Evolutionary conservation across 1,140 invertebrate species (phyloP).

Genomic region (Grapholita molesta): DNA sequence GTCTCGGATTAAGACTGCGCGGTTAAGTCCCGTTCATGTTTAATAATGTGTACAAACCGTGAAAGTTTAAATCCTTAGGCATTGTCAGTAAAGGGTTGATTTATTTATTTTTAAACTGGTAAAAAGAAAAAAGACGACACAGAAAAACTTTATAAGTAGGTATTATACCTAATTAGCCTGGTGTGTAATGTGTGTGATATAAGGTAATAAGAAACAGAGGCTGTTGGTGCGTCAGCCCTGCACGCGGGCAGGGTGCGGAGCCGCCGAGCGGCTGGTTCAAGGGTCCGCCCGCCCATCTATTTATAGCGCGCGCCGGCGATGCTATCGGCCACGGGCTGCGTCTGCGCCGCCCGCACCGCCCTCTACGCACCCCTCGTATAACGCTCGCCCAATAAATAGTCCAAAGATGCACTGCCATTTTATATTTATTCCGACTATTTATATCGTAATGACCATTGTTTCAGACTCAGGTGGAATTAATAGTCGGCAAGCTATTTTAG

Average conservation of each 20-base stretch:
- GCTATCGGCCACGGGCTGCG: slow-evolving; percentile 61
- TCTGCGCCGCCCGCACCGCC: slow-evolving; percentile 61
- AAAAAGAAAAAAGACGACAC: no score
- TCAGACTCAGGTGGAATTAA: slow-evolving; percentile 54
- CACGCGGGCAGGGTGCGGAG: neutral
- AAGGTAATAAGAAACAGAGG: neutral
- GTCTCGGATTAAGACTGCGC: no score
- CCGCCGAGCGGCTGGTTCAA: slow-evolving; percentile 57
- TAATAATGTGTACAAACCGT: no score
- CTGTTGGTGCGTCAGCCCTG: neutral
- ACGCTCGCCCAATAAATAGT: slow-evolving; percentile 68
- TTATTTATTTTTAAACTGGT: no score
- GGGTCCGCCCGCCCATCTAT: slow-evolving; percentile 66
- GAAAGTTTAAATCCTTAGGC: no score
- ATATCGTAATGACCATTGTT: slow-evolving; percentile 71
- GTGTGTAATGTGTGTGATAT: neutral
- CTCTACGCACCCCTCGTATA: slow-evolving; percentile 66
- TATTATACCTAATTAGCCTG: no score
- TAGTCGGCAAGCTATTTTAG: slow-evolving; percentile 52
- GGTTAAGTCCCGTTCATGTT: no score
- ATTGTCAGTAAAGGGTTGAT: no score
- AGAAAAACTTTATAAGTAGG: no score
- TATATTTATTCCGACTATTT: slow-evolving; percentile 70
- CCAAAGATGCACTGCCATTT: slow-evolving; percentile 62
- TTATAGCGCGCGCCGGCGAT: slow-evolving; percentile 70